phyloP scores from a whole-genome alignment of 1,140 invertebrate species.

The Achroia grisella region DNA sequence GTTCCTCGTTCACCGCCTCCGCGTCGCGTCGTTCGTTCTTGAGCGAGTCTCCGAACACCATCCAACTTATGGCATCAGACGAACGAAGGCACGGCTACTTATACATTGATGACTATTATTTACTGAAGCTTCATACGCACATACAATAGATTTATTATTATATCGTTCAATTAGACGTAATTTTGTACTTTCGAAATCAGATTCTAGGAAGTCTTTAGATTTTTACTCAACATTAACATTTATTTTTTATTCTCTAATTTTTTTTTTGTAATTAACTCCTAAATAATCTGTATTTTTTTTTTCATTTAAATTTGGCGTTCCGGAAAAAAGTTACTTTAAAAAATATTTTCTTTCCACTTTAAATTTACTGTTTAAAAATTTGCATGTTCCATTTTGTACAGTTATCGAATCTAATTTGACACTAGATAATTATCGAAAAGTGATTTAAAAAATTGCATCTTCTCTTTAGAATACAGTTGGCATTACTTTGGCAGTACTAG shows the following conservation, averaged over 20 bases:
- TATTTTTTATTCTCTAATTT: slow-evolving; percentile 49
- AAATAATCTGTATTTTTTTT: slow-evolving; percentile 65
- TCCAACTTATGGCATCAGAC: slow-evolving; percentile 45
- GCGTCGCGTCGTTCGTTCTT: background rate
- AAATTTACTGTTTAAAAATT: slow-evolving; percentile 69
- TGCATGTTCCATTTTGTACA: slow-evolving; percentile 71
- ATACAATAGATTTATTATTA: slow-evolving; percentile 62
- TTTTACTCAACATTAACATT: slow-evolving; percentile 63
- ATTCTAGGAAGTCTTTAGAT: slow-evolving; percentile 67
- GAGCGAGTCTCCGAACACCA: slow-evolving; percentile 29
- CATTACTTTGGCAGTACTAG: slow-evolving; percentile 71
- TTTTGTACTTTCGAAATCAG: slow-evolving; percentile 71
- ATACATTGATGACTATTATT: slow-evolving; percentile 52
- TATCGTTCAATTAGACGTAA: slow-evolving; percentile 59
- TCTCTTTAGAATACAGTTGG: slow-evolving; percentile 66
- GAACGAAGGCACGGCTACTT: slow-evolving; percentile 70
- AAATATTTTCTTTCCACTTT: slow-evolving; percentile 66
- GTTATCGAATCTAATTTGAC: slow-evolving; percentile 72
- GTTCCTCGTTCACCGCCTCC: slow-evolving; percentile 2
- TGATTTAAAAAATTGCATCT: slow-evolving; percentile 56
- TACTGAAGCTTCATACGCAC: slow-evolving; percentile 66
- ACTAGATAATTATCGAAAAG: slow-evolving; percentile 66
- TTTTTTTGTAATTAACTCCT: slow-evolving; percentile 60
- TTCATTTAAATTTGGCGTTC: slow-evolving; percentile 70
- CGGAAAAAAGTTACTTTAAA: slow-evolving; percentile 70